Evolutionary conservation across 1,140 invertebrate species (phyloP), one percentile per base, ranked within the genome.

Genomic region (Papilio aristodemus): DNA sequence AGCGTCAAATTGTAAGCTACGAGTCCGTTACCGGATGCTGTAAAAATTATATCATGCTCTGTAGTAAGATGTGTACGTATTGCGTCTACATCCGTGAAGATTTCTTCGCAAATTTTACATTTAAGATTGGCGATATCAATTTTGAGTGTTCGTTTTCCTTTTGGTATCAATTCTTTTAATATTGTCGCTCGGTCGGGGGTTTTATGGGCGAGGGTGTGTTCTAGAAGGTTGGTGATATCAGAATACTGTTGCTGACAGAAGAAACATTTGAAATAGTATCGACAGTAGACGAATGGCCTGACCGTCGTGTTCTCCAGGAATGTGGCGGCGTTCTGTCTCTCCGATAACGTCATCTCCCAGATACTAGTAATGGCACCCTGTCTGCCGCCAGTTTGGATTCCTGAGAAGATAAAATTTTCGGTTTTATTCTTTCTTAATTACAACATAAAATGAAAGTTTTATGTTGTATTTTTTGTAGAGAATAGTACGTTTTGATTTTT

Each of bases 251-350:
- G 75, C 2, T 69, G 69, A 27, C 86, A 88, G 63, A 78, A 88
- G 71, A 88, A 87, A 46, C 87, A 89, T 72, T 89, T 87, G 70
- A 85, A 87, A 68, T 71, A 83, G 22, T 83, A 81, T 73, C 80
- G 67, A 54, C 79, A 83, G 69, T 84, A 87, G 11, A 85, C 71
- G 67, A 89, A 87, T 4, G 85, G 85, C 27, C 36, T 72, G 0
- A 71, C 78, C 9, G 85, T 86, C 2, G 80, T 86, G 68, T 73
- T 72, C 58, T 79, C 84, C 54, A 86, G 41, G 22, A 87, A 70
- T 0, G 75, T 60, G 7, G 82, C 80, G 0, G 82, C 86, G 57
- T 88, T 88, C 60, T 78, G 72, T 69, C 84, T 50, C 71, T 86
- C 85, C 11, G 83, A 86, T 19, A 85, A 60, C 0, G 83, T 85